A percentile compares a stretch with the other conserved stretches of the same genome.
Conservation (phyloP, 2,888 invertebrate species). For the Cyclophora punctaria region DNA sequence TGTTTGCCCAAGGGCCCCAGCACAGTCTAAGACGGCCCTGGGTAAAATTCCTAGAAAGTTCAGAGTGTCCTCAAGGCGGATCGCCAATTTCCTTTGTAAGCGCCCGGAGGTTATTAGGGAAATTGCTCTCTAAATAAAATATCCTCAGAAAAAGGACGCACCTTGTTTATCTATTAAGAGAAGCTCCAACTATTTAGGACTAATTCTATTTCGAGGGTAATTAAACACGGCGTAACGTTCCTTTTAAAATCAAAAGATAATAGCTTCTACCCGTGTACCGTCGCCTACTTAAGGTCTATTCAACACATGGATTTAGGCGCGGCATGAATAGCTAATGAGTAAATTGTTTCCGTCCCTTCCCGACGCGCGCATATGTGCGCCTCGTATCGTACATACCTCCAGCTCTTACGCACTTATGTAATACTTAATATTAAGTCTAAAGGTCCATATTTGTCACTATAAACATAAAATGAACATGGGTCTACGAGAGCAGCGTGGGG, state of each 20-base stretch:
- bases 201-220: background rate
- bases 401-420: constrained; percentile 21
- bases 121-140: constrained; percentile 49
- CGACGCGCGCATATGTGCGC: constrained; percentile 22
- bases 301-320: constrained; percentile 24
- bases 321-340: constrained; percentile 39
- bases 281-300: constrained; percentile 14
- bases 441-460: constrained; percentile 46
- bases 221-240: constrained; percentile 1
- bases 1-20: no score
- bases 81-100: constrained; percentile 49
- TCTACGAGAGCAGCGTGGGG: constrained; percentile 27
- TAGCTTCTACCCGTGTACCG: background rate
- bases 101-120: constrained; percentile 46
- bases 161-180: constrained; percentile 27
- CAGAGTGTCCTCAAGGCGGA: constrained; percentile 39
- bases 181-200: constrained; percentile 1
- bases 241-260: background rate
- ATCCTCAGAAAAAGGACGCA: constrained; percentile 24
- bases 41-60: constrained; percentile 35
- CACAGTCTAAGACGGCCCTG: no score
- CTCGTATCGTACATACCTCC: constrained; percentile 2
- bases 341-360: constrained; percentile 31
- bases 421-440: constrained; percentile 31
- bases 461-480: constrained; percentile 40